Evolutionary conservation across 2,113 vertebrate species (phyloP), one percentile per base, ranked within the genome.

Genomic region (Cephalopterus ornatus): DNA sequence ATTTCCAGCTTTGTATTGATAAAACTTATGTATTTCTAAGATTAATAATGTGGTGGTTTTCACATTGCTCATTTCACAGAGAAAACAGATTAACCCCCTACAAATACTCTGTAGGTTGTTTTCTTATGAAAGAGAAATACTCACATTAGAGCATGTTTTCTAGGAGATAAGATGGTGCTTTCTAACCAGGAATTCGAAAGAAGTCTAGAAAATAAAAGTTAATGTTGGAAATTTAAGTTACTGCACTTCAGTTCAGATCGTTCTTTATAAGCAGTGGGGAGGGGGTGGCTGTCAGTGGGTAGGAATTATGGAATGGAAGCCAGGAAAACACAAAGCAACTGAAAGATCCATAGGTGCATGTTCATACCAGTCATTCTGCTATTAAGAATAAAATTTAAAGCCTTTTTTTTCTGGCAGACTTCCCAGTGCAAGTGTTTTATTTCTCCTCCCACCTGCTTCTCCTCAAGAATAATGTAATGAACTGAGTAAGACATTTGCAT

Each of bases 401-500:
- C 41, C 67, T 86, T 94, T 87, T 89, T 86, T 91, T 88, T 73
- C 81, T 96, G 86, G 92, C 73, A 92, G 65, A 75, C 61, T 88
- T 93, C 65, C 74, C 73, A 15, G 68, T 86, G 65, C 84, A 95
- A 96, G 65, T 72, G 42, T 87, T 96, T 95, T 81, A 92, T 93
- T 96, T 97, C 88, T 91, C 85, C 90, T 93, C 96, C 95, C 92
- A 96, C 95, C 72, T 89, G 73, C 83, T 93, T 93, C 85, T 95
- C 83, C 53, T 95, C 83, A 94, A 49, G 76, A 97, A 91, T 93
- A 96, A 92, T 94, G 73, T 87, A 91, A 75, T 75, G 68, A 94
- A 95, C 88, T 81, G 72, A 95, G 75, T 67, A 93, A 94, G 83
- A 66, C 53, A 86, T 87, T 91, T 96, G 75, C 88, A 92, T 97